Evolutionary conservation across 2,888 invertebrate genomes (phyloP), one percentile per base, ranked within the genome.

Genomic region (Amphipyra berbera): DNA sequence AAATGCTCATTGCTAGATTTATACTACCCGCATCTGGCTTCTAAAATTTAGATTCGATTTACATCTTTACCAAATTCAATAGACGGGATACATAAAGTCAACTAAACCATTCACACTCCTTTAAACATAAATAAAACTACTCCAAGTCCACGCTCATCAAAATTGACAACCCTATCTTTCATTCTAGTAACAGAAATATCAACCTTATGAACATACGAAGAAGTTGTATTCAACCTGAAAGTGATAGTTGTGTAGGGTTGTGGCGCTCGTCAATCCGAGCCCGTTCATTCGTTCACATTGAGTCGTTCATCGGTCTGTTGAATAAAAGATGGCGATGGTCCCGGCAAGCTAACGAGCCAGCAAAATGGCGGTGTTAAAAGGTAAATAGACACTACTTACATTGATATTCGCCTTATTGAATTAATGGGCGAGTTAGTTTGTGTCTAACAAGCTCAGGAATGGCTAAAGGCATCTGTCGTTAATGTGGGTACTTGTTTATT

Each of bases 291-390:
- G 79, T 83, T 86, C 85, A 78, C 84, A 85, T 85, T 85, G 86
- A 85, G 82, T 86, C 85, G 84, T 84, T 87, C 87, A 86, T 85
- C 82, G 84, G 84, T 80, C 81, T 83, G 83, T 81, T 90, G 90
- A 90, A 90, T 90, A 89, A 90, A 89, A 89, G 87, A 90, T 90
- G 86, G 83, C 85, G 72, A 61, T 50, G 69, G 73, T 76, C 55
- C 70, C 67, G 73, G 76, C 67, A 60, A 70, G 63, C 81, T 87
- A 88, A 88, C 85, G 86, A 88, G 84, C 81, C 81, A 82, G 82
- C 75, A 79, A 88, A 87, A 86, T 84, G 82, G 81, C 74, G 68
- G 76, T 81, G 64, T 85, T 84, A 82, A n/a, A n/a, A 84, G 77
- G 83, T 87, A 85, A 88, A 84, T 83, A 84, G 80, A 79, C 69